Base-by-base conservation (phyloP, 1,140 invertebrate genomes). In the Hydropsyche tenuis region DNA sequence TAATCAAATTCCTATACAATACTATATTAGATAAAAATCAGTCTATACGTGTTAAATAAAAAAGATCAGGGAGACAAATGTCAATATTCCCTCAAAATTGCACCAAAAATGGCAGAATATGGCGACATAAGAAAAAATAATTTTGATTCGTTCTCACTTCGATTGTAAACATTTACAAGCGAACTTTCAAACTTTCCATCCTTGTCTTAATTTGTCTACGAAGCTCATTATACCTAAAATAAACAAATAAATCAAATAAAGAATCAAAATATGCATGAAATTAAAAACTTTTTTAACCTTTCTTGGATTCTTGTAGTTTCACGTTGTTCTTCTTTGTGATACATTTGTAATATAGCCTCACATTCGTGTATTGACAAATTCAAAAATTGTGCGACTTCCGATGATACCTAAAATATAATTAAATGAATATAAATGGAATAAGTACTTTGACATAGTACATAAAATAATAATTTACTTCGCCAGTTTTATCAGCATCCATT, bases 361-460 rank as follows among this genome's bases (percentile, higher is more conserved):
- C 93, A 92, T 78, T 95, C 93, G 43, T 89, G 88, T 75, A 92
- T 80, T 65, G 92, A 92, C 51, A 96, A 84, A 83, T 94, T 93
- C 56, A 96, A 85, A 85, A 93, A 94, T 81, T 94, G 93, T 74
- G 94, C 93, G 69, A 96, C 92, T 83, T 93, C 91, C 75, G 86
- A 76, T 20, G 77, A 74, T 25, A 78, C 72, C 77, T 78, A 62
- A 72, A 69, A 74, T 63, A 25, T 64, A 45, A 72, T 45, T 1
- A 56, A 66, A 72, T 66, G 37, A 7, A 45, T 56, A 60, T 65
- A 22, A 69, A 37, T 63, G 18, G 12, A 65, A 69, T 37, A 18
- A 56, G 5, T 9, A 56, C 51, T 9, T 23, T n/a, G n/a, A n/a
- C n/a, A n/a, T n/a, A n/a, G n/a, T n/a, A n/a, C n/a, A n/a, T n/a